These are phyloP conservation scores for Idaea aversata DNA, from an alignment of 2,888 invertebrate species.

Conservation along the genomic window DNA sequence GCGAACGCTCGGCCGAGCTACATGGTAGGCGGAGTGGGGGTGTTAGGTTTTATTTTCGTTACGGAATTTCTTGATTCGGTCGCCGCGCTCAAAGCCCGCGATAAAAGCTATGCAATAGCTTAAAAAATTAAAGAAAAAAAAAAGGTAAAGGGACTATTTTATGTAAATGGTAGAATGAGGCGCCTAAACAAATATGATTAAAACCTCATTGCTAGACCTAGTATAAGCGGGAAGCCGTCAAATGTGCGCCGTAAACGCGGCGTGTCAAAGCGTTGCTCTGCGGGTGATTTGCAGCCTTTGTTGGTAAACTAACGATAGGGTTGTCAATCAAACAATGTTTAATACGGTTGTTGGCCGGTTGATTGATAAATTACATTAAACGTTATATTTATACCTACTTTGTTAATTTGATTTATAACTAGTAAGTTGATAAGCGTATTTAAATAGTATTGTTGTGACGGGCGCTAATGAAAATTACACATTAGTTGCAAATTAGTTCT, in stretches of 20 bases:
- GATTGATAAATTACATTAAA: constrained; percentile 23
- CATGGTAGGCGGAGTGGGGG: too few relatives aligned
- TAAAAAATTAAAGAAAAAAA: too few relatives aligned
- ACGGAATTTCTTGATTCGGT: too few relatives aligned
- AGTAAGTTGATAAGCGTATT: not conserved
- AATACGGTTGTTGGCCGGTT: constrained; percentile 24
- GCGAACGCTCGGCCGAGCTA: too few relatives aligned
- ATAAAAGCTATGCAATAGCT: too few relatives aligned
- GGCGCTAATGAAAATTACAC: not conserved
- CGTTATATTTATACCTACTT: constrained; percentile 14
- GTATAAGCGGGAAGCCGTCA: constrained; percentile 35
- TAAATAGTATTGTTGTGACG: not conserved
- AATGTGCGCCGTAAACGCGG: constrained; percentile 40
- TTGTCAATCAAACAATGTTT: constrained; percentile 37
- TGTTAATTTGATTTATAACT: constrained; percentile 19
- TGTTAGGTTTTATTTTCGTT: too few relatives aligned
- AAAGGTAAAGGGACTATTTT: too few relatives aligned
- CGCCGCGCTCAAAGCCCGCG: too few relatives aligned
- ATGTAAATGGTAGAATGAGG: too few relatives aligned
- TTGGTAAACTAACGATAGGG: constrained; percentile 53
- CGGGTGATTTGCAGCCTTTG: constrained; percentile 71
- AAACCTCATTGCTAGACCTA: constrained; percentile 1
- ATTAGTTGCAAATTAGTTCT: not conserved
- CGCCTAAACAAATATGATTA: too few relatives aligned
- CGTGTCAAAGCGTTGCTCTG: constrained; percentile 55